Base-by-base conservation (phyloP, 92 coral and sea anemone species). In the Epizoanthus rinbou region DNA sequence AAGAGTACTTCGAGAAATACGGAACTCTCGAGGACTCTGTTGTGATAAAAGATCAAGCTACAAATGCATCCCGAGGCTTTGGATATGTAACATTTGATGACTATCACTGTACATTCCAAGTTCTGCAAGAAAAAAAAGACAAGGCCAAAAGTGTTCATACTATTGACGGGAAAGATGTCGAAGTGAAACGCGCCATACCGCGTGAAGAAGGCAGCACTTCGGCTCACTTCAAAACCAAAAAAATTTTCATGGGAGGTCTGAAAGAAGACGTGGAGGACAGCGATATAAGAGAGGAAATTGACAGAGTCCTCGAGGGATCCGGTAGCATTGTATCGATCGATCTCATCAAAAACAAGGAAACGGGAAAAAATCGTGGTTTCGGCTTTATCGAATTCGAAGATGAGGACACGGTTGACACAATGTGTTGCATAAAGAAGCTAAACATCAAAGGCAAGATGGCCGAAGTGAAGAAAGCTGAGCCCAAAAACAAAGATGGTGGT, bases 11-110 rank as follows among this genome's bases (percentile, higher is more conserved):
- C 50, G 93, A 57, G 7, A 79, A 24, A 4, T 93, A 88, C 14
- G 97, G 97, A 25, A 92, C 84, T 24, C 63, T 93, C 65, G 82
- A 90, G 25, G 97, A 93, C 82, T 85, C 88, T 68, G 97, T 93
- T 37, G 94, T 93, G 5, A 88, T 93, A 37, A 79, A 88, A 39
- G 97, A 93, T 37, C 18, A 74, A 15, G 3, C 19, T 4, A 69
- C 88, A 6, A 85, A 93, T 56, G 35, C 45, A 4, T 95, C 98
- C 21, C 84, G 98, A 80, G 98, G 98, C 22, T 95, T 95, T 82
- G 98, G 98, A 14, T 95, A 93, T 75, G 98, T 95, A 3, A 95
- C 98, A 8, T 95, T 75, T 70, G 76, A 66, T 23, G 89, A 88
- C 58, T 65, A 80, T 18, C 76, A 54, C 41, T 82, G 83, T 18